Base-by-base conservation (phyloP, 2,797 vertebrate species). In the Darevskia mixta region DNA sequence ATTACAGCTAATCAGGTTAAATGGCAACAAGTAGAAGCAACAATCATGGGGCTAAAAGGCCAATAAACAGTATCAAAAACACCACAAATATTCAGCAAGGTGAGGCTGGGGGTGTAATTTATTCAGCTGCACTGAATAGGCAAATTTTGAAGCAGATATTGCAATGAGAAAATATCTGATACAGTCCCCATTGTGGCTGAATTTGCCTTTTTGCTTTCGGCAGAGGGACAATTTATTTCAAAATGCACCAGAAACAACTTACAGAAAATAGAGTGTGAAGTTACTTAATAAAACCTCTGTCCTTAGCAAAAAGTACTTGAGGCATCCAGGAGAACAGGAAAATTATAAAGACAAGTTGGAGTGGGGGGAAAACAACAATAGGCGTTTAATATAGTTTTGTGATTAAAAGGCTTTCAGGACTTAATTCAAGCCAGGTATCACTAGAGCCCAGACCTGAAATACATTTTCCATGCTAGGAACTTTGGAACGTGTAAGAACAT, bases 211-310 rank as follows among this genome's bases (percentile, higher is more conserved):
- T 29, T 25, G 61, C 41, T 85, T 55, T 29, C 5, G 18, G 49
- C 55, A 61, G 15, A 76, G 35, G 32, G 83, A 76, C 23, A 76
- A n/a, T 64, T 76, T 75, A 76, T 85, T 76, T 55, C 55, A 2
- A 64, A n/a, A 23, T 64, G 20, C 55, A 76, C 4, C 13, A 84
- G 71, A 7, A 61, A 32, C 71, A 73, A 84, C 38, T 13, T 58
- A 76, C 5, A 32, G 58, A 77, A 85, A 85, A 77, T n/a, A 8
- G 38, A 61, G 61, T 45, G 18, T 8, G 43, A 66, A 66, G 43
- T 64, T 41, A 11, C n/a, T 85, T 77, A 66, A 85, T 77, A 85
- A 45, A 58, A 85, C 73, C 43, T 77, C 83, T 85, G 75, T 78
- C 27, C 23, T 85, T 84, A 61, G 73, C 10, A 66, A 77, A 55